phyloP scores from a whole-genome alignment of 2,113 vertebrate genomes.

The Mola mola region DNA sequence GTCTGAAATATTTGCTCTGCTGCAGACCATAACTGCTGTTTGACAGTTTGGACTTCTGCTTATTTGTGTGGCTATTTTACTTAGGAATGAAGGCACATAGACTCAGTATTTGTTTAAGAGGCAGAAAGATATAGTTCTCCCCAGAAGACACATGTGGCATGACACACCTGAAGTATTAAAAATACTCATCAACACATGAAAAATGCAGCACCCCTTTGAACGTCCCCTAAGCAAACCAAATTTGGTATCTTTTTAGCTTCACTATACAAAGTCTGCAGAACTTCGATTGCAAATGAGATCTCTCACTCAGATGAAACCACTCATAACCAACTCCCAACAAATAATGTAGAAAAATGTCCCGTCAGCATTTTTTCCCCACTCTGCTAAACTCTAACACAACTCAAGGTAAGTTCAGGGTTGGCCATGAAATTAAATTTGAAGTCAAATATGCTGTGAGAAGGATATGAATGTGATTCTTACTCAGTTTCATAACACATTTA shows the following conservation, averaged over 20 bases:
- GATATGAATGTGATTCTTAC: constrained; percentile 11
- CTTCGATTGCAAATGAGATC: constrained; percentile 37
- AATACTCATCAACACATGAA: background rate
- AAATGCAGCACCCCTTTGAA: background rate
- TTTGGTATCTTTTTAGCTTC: constrained; percentile 10
- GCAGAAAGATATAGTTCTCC: too few relatives aligned
- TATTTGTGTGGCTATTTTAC: too few relatives aligned
- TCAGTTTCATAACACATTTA: constrained; percentile 7
- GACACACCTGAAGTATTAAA: too few relatives aligned
- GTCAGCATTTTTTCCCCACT: constrained; percentile 50
- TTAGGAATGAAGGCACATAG: too few relatives aligned
- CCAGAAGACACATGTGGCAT: too few relatives aligned
- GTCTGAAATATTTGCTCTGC: too few relatives aligned
- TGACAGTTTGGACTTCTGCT: too few relatives aligned
- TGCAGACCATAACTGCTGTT: too few relatives aligned
- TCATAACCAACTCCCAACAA: constrained; percentile 30
- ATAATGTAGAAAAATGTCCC: constrained; percentile 61
- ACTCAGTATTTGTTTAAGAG: too few relatives aligned
- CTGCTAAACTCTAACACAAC: constrained; percentile 30
- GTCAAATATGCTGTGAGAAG: constrained; percentile 18
- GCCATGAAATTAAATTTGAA: constrained; percentile 66
- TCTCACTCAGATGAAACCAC: constrained; percentile 34
- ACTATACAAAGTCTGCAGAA: constrained; percentile 21
- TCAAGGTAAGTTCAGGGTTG: constrained; percentile 50
- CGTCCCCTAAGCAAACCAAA: background rate